Conservation (phyloP, 2,113 vertebrate species). For the Pelecanus crispus region DNA sequence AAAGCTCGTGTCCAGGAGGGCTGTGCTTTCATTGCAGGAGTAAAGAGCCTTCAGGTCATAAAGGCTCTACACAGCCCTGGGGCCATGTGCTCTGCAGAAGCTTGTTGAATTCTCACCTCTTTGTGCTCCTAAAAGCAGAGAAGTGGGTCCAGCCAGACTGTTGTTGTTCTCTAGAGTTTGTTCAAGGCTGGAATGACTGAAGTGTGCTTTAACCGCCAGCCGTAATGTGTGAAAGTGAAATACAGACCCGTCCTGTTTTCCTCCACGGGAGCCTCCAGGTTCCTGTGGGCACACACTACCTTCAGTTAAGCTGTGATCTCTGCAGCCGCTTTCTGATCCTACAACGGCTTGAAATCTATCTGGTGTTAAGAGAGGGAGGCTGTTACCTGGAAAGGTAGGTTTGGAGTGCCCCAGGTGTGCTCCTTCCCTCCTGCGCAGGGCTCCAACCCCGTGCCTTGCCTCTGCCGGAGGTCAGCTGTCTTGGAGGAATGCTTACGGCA, state of each 20-base stretch:
- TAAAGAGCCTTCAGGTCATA: not conserved
- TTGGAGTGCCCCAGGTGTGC: not conserved
- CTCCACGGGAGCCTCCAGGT: not conserved
- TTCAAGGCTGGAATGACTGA: not conserved
- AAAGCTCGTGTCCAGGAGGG: not conserved
- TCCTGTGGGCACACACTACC: not conserved
- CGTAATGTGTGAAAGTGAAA: not conserved
- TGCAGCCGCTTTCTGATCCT: not conserved
- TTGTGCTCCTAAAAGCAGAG: not conserved
- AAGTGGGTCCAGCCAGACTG: not conserved
- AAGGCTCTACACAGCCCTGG: not conserved
- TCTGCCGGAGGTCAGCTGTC: fast-evolving
- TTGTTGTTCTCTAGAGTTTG: not conserved
- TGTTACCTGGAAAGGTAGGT: not conserved
- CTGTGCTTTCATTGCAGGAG: not conserved
- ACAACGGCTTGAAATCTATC: not conserved
- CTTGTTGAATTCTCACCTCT: not conserved
- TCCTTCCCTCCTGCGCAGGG: not conserved
- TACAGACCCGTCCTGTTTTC: not conserved
- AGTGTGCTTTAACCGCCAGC: not conserved
- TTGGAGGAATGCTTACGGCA: not conserved
- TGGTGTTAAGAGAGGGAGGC: not conserved
- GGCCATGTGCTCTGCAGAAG: not conserved
- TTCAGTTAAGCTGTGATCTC: not conserved
- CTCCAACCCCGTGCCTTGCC: not conserved